phyloP scores from a whole-genome alignment of 2,113 vertebrate genomes.

The Menidia beryllina region DNA sequence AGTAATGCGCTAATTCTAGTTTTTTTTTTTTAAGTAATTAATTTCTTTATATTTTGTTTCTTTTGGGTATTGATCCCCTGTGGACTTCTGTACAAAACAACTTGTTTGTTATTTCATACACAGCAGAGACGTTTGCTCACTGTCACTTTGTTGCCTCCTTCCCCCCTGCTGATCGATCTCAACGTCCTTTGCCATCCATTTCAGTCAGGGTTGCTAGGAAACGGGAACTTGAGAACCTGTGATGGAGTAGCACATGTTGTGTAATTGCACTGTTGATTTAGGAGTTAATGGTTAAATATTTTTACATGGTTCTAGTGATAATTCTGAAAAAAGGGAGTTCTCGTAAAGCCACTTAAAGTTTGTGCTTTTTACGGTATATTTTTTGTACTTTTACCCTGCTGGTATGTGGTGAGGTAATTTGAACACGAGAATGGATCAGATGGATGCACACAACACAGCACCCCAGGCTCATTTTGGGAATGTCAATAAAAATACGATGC shows the following conservation, averaged over 20 bases:
- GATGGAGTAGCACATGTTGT: conserved; percentile 44
- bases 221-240: conserved; percentile 57
- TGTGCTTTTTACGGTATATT: not conserved
- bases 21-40: not conserved
- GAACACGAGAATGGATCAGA: not conserved
- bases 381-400: too few relatives aligned
- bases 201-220: conserved; percentile 71
- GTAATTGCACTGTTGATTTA: conserved; percentile 20
- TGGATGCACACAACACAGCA: not conserved
- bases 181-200: conserved; percentile 47
- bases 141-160: conserved; percentile 55
- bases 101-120: conserved; percentile 36
- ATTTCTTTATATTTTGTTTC: not conserved
- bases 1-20: not conserved
- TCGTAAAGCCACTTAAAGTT: not conserved
- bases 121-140: conserved; percentile 38
- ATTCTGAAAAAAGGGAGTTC: not conserved
- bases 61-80: conserved; percentile 13
- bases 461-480: conserved; percentile 7
- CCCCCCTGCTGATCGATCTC: conserved; percentile 58
- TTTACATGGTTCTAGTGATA: not conserved
- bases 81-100: conserved; percentile 12
- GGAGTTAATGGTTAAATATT: conserved; percentile 20
- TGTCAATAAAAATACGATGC: conserved; percentile 9
- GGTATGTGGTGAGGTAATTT: too few relatives aligned